Base-by-base conservation (phyloP, 2,797 vertebrate genomes). In the Chiroxiphia lanceolata region DNA sequence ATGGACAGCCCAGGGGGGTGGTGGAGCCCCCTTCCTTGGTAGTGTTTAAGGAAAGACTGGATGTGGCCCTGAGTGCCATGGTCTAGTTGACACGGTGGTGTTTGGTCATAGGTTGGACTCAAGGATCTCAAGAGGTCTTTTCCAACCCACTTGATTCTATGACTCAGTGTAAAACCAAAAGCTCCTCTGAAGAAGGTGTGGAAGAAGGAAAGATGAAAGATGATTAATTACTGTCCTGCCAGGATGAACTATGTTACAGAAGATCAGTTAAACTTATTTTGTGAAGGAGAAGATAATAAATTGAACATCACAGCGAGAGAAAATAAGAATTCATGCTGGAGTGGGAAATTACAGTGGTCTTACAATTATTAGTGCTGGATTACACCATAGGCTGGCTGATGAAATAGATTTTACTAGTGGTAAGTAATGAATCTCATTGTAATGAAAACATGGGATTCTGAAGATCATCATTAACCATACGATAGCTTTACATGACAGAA, bases 261-360 rank as follows among this genome's bases (percentile, higher is more conserved):
- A 86, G 47, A 33, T 71, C 88, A 92, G 71, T 81, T 44, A 95
- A 90, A 92, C 31, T 87, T 78, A 83, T 67, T 59, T 54, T 93
- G 54, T 79, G 67, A 87, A 91, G 17, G 19, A 87, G 42, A 85
- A 80, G 64, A 83, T 59, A 94, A 85, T 83, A 95, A 93, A 90
- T 70, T 47, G 51, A 95, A 59, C 42, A 94, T 70, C 72, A 89
- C 78, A 85, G 78, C 4, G 7, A 25, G 22, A 95, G 63, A 90
- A 95, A 95, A 85, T 87, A 95, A 87, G 57, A 83, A 85, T 91
- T 91, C 54, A 78, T 40, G 54, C 65, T 59, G 17, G 38, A 78
- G 36, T 74, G 26, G 64, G 51, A 94, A 94, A 96, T 13, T 90
- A 76, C 44, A 79, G 65, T 40, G 64, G 78, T 77, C 85, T 95